These are phyloP conservation scores for Bettongia penicillata DNA, from an alignment of 2,113 vertebrate genomes.

Conservation along the genomic window DNA sequence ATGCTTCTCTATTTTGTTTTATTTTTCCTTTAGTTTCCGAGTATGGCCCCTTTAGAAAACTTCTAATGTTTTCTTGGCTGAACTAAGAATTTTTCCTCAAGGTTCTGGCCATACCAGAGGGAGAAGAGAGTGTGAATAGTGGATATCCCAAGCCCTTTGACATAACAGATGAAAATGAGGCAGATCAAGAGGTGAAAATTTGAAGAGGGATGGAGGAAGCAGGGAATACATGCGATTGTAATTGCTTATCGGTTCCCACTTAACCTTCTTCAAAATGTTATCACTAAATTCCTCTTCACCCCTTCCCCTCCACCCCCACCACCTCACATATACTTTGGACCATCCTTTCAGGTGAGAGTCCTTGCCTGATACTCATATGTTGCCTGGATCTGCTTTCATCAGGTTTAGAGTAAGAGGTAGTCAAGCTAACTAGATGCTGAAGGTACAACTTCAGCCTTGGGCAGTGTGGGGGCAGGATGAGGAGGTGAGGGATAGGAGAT, in stretches of 20 bases:
- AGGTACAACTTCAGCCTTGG: neutral
- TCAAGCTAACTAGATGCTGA: neutral
- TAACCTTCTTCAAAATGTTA: neutral
- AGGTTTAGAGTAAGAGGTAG: neutral
- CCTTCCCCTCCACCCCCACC: no score
- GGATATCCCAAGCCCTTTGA: neutral
- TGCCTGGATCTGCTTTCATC: neutral
- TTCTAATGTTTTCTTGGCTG: neutral
- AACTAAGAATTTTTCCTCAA: neutral
- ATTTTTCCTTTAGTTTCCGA: neutral
- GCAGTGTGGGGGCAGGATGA: no score
- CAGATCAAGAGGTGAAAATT: neutral
- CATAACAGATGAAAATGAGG: neutral
- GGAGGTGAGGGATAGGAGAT: neutral
- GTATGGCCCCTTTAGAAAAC: neutral
- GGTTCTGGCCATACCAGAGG: neutral
- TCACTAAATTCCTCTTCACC: neutral
- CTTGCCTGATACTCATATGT: neutral
- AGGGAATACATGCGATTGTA: neutral
- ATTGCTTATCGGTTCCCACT: neutral
- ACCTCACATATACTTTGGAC: neutral
- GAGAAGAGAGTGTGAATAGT: neutral
- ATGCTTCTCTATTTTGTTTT: no score
- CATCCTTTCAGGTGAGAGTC: neutral
- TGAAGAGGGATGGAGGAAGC: neutral